Conservation (phyloP, 2,113 vertebrate genomes). For the Saguinus midas region DNA sequence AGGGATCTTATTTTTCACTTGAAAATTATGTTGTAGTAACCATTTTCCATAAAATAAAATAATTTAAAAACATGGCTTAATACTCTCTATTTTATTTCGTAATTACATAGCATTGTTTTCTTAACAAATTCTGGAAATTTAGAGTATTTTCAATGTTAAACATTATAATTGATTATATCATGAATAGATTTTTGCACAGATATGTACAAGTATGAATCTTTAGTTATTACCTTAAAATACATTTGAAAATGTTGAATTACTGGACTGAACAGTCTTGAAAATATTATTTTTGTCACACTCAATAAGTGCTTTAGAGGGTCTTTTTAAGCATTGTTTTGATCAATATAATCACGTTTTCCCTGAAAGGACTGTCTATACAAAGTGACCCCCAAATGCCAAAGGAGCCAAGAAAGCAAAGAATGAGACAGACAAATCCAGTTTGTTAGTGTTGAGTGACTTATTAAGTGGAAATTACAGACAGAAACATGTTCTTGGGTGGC, state of each 20-base stretch:
- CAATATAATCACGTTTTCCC: not conserved
- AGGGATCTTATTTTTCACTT: not conserved
- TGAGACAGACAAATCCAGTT: too few species aligned
- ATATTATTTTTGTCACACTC: not conserved
- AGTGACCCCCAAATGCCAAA: too few species aligned
- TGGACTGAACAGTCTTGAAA: not conserved
- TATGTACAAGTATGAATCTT: not conserved
- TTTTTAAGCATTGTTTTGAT: not conserved
- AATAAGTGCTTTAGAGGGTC: not conserved
- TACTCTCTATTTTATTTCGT: not conserved
- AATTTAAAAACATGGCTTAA: not conserved
- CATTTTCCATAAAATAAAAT: not conserved
- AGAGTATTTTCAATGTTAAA: not conserved
- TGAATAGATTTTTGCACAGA: not conserved
- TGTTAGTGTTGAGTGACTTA: too few species aligned
- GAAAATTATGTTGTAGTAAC: not conserved
- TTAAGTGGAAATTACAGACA: too few species aligned
- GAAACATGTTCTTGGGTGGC: too few species aligned
- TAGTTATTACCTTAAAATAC: not conserved
- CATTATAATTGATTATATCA: not conserved
- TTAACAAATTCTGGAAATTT: not conserved
- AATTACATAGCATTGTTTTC: not conserved
- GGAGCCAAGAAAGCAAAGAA: too few species aligned
- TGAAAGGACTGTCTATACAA: too few species aligned
- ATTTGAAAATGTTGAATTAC: not conserved